These are phyloP conservation scores for Drosophila bunnanda DNA, from an alignment of 2,888 invertebrate species.

Conservation along the genomic window DNA sequence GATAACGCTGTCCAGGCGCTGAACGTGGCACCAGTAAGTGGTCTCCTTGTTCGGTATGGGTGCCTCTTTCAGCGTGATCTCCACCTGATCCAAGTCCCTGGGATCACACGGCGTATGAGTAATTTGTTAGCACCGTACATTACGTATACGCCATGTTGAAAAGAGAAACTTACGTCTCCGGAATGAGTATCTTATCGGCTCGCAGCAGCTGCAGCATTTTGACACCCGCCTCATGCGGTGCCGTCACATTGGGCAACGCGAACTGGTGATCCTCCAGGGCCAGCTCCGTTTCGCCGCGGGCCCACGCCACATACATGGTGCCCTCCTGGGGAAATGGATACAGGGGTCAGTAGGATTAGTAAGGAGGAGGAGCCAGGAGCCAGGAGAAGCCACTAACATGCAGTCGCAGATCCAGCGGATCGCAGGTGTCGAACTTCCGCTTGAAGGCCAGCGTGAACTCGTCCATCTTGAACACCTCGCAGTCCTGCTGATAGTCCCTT, in stretches of 20 bases:
- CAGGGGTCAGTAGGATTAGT: not conserved
- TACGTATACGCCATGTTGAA: constrained; percentile 1
- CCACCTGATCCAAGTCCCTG: constrained; percentile 86
- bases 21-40: constrained; percentile 98
- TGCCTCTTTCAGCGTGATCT: constrained; percentile 88
- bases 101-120: constrained; percentile 7
- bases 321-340: constrained; percentile 88
- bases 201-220: constrained; percentile 89
- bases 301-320: constrained; percentile 95
- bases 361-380: not conserved
- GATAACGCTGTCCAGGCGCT: constrained; percentile 90
- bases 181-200: constrained; percentile 84
- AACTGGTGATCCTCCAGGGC: constrained; percentile 83
- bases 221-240: constrained; percentile 88
- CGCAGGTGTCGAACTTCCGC: constrained; percentile 94
- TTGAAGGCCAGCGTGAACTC: constrained; percentile 90
- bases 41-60: constrained; percentile 94
- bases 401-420: constrained; percentile 86
- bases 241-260: constrained; percentile 83
- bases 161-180: constrained; percentile 81
- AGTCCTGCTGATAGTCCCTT: constrained; percentile 91
- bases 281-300: constrained; percentile 90
- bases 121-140: not conserved
- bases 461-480: constrained; percentile 86
- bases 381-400: constrained; percentile 76